These are phyloP conservation scores for Calameuta pallipes DNA, from an alignment of 2,888 invertebrate species.

Conservation along the genomic window DNA sequence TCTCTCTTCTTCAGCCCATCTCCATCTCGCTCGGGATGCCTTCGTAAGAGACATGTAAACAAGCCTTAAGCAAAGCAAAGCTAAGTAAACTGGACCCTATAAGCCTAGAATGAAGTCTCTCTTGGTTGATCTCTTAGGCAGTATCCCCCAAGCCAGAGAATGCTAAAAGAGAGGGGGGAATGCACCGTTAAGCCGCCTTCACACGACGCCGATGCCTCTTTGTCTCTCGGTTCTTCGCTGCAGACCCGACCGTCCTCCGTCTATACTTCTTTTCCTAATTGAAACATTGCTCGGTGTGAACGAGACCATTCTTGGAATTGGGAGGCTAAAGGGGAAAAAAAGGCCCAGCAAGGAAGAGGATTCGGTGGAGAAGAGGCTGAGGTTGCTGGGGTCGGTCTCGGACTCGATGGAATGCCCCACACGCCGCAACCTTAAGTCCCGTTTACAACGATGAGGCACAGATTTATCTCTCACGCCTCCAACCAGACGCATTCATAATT, in stretches of 20 bases:
- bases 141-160: background rate
- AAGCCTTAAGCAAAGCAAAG: slow-evolving; percentile 3
- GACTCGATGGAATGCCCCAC: slow-evolving; percentile 11
- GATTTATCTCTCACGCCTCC: background rate
- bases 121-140: background rate
- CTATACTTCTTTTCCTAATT: slow-evolving; percentile 34
- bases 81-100: slow-evolving; percentile 1
- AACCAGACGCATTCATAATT: background rate
- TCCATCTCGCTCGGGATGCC: background rate
- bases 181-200: background rate
- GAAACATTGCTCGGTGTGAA: slow-evolving; percentile 48
- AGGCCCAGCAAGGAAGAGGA: slow-evolving; percentile 32
- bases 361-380: slow-evolving; percentile 38
- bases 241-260: background rate
- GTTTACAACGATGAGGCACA: background rate
- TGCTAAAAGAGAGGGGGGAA: background rate
- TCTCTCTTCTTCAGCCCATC: background rate
- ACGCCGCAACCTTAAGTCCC: background rate
- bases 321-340: slow-evolving; percentile 14
- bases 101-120: slow-evolving; percentile 6
- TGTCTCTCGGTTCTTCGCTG: background rate
- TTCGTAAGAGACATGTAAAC: background rate
- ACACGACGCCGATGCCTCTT: background rate
- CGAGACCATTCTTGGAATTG: slow-evolving; percentile 46
- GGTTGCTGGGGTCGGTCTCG: slow-evolving; percentile 15